phyloP scores from a whole-genome alignment of 2,113 vertebrate genomes.

The Cyprinodon brontotheroides region DNA sequence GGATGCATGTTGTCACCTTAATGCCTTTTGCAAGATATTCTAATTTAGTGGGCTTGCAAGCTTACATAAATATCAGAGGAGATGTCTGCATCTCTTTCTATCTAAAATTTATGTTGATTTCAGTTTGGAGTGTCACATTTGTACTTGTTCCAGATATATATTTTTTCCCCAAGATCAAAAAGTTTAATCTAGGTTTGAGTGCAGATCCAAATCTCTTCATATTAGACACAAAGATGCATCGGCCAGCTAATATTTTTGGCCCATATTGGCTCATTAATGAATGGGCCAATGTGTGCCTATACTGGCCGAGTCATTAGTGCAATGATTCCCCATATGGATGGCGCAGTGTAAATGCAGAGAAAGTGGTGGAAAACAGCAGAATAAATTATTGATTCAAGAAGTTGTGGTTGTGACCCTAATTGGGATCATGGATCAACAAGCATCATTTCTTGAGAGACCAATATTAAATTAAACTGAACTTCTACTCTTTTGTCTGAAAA shows the following conservation, averaged over 20 bases:
- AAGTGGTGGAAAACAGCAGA: no score
- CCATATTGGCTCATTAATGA: no score
- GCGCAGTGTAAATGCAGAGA: not conserved
- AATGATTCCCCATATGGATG: no score
- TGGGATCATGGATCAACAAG: no score
- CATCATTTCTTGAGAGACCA: no score
- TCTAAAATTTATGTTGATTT: not conserved
- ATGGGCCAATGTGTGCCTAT: no score
- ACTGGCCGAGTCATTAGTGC: no score
- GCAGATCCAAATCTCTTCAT: slow-evolving; percentile 4
- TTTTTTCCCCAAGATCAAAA: not conserved
- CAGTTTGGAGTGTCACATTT: slow-evolving; percentile 1
- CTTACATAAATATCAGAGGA: slow-evolving; percentile 1
- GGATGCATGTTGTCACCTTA: slow-evolving; percentile 11
- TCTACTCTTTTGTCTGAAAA: no score
- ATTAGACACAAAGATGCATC: not conserved
- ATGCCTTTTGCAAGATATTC: slow-evolving; percentile 10
- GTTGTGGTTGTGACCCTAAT: no score
- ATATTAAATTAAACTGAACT: no score
- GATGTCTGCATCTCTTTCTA: not conserved
- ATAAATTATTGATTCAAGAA: no score
- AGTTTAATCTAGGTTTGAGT: not conserved
- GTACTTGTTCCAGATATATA: not conserved
- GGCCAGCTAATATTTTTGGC: no score
- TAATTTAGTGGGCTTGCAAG: not conserved